Conservation (phyloP, 2,888 invertebrate species). For the Rhabditoides inermis region DNA sequence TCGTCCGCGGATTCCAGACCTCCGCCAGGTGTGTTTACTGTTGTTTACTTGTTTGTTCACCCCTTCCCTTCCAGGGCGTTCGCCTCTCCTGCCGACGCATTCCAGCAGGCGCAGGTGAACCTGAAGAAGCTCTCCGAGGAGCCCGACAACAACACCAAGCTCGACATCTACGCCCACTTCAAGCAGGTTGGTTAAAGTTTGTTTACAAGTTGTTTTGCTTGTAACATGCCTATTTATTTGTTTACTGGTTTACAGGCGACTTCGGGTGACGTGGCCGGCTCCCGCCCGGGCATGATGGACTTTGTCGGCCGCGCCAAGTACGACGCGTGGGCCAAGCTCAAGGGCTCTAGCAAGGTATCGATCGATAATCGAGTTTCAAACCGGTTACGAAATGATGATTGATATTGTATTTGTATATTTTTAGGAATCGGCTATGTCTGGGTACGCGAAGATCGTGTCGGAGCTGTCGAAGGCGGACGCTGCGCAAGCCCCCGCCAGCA, state of each 20-base stretch:
- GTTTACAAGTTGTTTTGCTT: not conserved
- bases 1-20: not conserved
- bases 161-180: slow-evolving; percentile 59
- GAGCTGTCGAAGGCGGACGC: slow-evolving; percentile 19
- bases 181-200: slow-evolving; percentile 59
- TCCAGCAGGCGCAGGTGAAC: slow-evolving; percentile 39
- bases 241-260: slow-evolving; percentile 21
- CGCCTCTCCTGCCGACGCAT: slow-evolving; percentile 10
- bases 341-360: slow-evolving; percentile 57
- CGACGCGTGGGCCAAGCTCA: slow-evolving; percentile 59
- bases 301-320: slow-evolving; percentile 61
- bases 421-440: not conserved
- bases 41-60: not conserved
- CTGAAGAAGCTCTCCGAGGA: slow-evolving; percentile 50
- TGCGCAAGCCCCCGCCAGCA: slow-evolving; percentile 15
- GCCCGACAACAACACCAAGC: slow-evolving; percentile 57
- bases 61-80: not conserved
- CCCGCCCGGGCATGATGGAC: slow-evolving; percentile 60
- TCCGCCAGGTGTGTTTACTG: not conserved
- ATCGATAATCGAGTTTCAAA: no score
- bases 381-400: no score
- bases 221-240: not conserved
- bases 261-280: slow-evolving; percentile 56
- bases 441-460: not conserved
- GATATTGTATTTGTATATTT: no score